Percentiles rank a stretch among this genome's conserved stretches.
Conservation (phyloP, 2,888 invertebrate species). For the Drosophila kambysellisi region DNA sequence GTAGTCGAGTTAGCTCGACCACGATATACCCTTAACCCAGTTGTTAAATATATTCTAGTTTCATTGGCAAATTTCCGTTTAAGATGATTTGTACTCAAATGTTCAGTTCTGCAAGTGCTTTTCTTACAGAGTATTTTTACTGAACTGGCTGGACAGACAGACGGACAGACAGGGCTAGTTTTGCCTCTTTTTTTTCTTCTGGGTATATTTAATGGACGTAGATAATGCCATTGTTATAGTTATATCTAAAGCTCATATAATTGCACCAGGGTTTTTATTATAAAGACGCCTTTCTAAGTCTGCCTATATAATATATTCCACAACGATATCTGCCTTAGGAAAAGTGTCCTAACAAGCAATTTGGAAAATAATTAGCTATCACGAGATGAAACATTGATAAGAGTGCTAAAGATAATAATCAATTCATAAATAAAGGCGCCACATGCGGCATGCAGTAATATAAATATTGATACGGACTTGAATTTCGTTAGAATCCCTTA, state of each 20-base stretch:
- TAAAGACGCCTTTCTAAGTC: slow-evolving; percentile 74
- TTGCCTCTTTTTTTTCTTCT: neutral
- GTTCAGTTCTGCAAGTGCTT: no score
- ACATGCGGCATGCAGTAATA: neutral
- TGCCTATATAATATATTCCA: slow-evolving; percentile 35
- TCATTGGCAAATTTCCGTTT: no score
- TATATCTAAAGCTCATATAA: slow-evolving; percentile 80
- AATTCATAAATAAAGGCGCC: neutral
- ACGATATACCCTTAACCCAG: no score
- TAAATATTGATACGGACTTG: neutral
- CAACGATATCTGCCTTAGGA: slow-evolving; percentile 8
- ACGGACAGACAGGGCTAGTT: no score
- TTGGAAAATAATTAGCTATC: neutral
- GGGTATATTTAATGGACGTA: slow-evolving; percentile 72
- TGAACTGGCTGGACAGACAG: no score
- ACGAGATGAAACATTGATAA: neutral
- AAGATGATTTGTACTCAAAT: no score
- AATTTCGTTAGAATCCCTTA: neutral
- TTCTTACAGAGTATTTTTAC: no score
- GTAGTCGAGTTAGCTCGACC: no score
- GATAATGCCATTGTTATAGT: slow-evolving; percentile 60
- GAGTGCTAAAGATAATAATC: neutral
- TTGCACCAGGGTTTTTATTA: slow-evolving; percentile 84
- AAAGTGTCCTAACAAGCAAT: neutral
- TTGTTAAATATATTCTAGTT: no score